Conservation (phyloP, 2,797 vertebrate genomes). For the Liparis tanakae region DNA sequence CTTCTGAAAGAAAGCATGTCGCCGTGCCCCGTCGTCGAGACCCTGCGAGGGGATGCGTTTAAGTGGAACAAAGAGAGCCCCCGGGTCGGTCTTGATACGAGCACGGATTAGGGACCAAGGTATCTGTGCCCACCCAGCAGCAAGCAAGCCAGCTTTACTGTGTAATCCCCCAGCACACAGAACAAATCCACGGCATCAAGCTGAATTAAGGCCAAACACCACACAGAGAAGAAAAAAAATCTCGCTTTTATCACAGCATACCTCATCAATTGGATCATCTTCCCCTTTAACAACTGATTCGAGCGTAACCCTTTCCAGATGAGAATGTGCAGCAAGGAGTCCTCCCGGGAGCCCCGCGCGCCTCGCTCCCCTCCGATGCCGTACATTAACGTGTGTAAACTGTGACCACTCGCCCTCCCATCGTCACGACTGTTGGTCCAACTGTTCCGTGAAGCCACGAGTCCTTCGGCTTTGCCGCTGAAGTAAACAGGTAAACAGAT, state of each 20-base stretch:
- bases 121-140: conserved; percentile 79
- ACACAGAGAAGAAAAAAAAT: conserved; percentile 43
- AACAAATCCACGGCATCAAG: conserved; percentile 81
- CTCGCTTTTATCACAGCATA: conserved; percentile 75
- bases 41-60: conserved; percentile 41
- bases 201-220: conserved; percentile 81
- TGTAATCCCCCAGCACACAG: conserved; percentile 78
- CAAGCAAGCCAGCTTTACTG: conserved; percentile 78
- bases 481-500: conserved; percentile 33
- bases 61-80: conserved; percentile 73
- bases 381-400: conserved; percentile 53
- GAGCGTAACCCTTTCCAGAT: conserved; percentile 73
- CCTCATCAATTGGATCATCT: conserved; percentile 79
- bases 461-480: conserved; percentile 36
- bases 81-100: conserved; percentile 73
- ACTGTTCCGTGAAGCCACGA: conserved; percentile 38
- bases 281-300: conserved; percentile 68
- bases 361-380: conserved; percentile 37
- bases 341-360: conserved; percentile 65
- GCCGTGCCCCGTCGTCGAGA: conserved; percentile 22
- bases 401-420: conserved; percentile 51
- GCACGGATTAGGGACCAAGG: conserved; percentile 80
- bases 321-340: conserved; percentile 69
- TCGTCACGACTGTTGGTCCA: conserved; percentile 48
- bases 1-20: conserved; percentile 44